A percentile compares a stretch with the other conserved stretches of the same genome.
Conservation (phyloP, 2,888 invertebrate genomes). For the Amphipoea lucens region DNA sequence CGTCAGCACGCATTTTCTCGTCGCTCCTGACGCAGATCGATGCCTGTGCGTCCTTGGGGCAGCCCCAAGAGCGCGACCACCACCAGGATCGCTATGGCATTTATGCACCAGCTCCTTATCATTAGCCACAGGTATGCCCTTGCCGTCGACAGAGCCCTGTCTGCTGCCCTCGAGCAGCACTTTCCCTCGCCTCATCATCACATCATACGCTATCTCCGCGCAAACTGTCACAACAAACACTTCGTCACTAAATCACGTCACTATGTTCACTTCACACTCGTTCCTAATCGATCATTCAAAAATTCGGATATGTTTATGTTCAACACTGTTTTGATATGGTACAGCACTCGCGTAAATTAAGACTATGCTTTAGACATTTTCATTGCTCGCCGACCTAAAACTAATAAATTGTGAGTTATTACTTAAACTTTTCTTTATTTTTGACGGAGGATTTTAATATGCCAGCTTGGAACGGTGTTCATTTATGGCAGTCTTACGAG, state of each 20-base stretch:
- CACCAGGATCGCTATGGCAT: constrained; percentile 92
- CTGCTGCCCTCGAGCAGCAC: constrained; percentile 87
- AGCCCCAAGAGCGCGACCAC: constrained; percentile 85
- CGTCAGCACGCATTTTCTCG: constrained; percentile 95
- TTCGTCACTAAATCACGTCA: constrained; percentile 61
- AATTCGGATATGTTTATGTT: constrained; percentile 76
- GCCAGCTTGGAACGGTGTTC: background rate
- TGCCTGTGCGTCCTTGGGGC: constrained; percentile 83
- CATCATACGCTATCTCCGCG: constrained; percentile 86
- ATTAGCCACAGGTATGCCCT: constrained; percentile 76
- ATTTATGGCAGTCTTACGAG: background rate
- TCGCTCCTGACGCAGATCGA: constrained; percentile 89
- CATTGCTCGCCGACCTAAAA: constrained; percentile 74
- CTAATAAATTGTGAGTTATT: constrained; percentile 74
- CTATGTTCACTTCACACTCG: constrained; percentile 53
- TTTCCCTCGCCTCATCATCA: constrained; percentile 88
- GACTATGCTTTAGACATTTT: constrained; percentile 74
- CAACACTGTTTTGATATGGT: constrained; percentile 78
- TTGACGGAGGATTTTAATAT: constrained; percentile 47
- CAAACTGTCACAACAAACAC: constrained; percentile 64
- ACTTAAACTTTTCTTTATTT: constrained; percentile 60
- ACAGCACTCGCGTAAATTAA: constrained; percentile 73
- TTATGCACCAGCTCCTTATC: constrained; percentile 92
- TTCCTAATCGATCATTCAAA: constrained; percentile 65
- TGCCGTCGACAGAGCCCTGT: constrained; percentile 88